phyloP scores from a whole-genome alignment of 2,113 vertebrate species.

The Pollachius pollachius region DNA sequence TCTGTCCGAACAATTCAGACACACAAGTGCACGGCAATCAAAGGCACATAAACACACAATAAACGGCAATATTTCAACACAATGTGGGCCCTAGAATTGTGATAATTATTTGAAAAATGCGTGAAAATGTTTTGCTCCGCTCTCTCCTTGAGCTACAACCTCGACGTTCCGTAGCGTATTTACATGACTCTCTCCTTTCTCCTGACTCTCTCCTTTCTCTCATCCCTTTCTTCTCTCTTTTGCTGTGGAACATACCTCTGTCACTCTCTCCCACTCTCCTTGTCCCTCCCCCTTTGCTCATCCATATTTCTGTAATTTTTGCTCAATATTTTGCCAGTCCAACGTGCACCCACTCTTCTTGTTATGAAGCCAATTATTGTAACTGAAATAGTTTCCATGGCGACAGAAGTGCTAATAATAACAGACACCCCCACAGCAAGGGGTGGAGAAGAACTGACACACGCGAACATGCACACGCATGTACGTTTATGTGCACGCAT shows the following conservation, averaged over 20 bases:
- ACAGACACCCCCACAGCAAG: slow-evolving; percentile 70
- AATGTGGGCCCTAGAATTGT: too few species aligned
- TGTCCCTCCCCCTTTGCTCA: slow-evolving; percentile 5
- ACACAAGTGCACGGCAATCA: not conserved
- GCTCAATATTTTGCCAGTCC: slow-evolving; percentile 38
- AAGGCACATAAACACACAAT: not conserved
- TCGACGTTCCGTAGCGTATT: not conserved
- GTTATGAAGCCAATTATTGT: slow-evolving; percentile 72
- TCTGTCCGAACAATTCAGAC: not conserved
- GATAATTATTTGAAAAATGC: too few species aligned
- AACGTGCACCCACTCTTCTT: slow-evolving; percentile 62
- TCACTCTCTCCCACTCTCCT: slow-evolving; percentile 33
- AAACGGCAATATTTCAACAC: not conserved
- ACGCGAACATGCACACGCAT: slow-evolving; percentile 3
- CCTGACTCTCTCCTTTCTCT: not conserved
- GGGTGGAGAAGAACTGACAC: slow-evolving; percentile 49
- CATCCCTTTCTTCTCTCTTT: slow-evolving; percentile 8
- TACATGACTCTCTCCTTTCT: not conserved
- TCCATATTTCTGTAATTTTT: not conserved
- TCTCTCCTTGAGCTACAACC: not conserved
- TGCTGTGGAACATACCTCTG: slow-evolving; percentile 26
- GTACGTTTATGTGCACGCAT: not conserved
- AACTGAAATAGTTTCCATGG: slow-evolving; percentile 75
- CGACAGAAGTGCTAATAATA: slow-evolving; percentile 75
- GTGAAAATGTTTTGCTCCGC: not conserved